These are phyloP conservation scores for Thereva nobilitata DNA, from an alignment of 2,888 invertebrate species.

Conservation along the genomic window DNA sequence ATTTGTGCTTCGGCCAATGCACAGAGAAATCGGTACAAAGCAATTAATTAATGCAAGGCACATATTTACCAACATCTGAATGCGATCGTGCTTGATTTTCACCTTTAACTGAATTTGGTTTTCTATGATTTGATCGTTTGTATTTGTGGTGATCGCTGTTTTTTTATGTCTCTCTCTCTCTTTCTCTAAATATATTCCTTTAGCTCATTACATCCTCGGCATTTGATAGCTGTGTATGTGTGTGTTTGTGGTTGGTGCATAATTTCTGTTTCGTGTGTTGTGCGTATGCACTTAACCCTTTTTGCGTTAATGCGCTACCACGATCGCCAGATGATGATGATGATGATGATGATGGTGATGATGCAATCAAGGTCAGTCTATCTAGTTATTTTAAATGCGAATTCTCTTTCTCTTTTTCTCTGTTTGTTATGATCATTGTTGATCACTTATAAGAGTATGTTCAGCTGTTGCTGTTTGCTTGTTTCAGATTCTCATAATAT, in stretches of 20 bases:
- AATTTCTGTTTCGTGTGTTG: neutral
- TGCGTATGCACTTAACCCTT: neutral
- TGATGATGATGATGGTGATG: no score
- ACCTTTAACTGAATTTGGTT: neutral
- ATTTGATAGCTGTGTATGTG: neutral
- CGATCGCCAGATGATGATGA: no score
- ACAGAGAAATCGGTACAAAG: constrained; percentile 14
- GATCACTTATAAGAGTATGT: constrained; percentile 28
- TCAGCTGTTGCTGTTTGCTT: constrained; percentile 21
- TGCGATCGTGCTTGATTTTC: constrained; percentile 7
- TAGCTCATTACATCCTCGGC: neutral
- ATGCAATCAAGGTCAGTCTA: no score
- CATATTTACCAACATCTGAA: constrained; percentile 21
- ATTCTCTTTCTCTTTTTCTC: constrained; percentile 3
- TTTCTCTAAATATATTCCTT: neutral
- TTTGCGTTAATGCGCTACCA: neutral
- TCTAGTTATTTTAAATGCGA: no score
- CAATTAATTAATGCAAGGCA: constrained; percentile 22
- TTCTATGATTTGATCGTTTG: neutral
- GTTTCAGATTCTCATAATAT: constrained; percentile 11
- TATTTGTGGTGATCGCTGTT: neutral
- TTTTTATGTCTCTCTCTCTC: no score
- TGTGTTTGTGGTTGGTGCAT: neutral
- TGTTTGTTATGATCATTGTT: constrained; percentile 21
- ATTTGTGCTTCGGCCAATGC: neutral